Evolutionary conservation across 1,140 invertebrate species (phyloP).

Genomic region (Drosophila micromelanica): DNA sequence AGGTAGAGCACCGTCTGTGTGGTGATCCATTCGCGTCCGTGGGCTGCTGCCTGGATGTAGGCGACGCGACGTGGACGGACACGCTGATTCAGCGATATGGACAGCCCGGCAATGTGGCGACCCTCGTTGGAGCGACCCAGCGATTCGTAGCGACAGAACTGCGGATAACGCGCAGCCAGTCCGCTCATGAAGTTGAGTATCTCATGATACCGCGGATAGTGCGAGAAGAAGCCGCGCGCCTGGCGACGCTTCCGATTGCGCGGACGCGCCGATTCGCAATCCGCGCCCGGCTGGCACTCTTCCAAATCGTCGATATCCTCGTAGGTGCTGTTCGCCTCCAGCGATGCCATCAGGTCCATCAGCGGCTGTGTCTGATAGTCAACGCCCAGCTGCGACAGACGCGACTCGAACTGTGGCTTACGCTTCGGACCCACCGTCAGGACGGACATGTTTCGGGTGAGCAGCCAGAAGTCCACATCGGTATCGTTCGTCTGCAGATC

Average conservation of each 20-base stretch:
- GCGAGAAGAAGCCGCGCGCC: conserved; percentile 74
- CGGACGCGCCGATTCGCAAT: conserved; percentile 54
- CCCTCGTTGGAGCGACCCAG: conserved; percentile 83
- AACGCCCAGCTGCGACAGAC: conserved; percentile 53
- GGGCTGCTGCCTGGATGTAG: conserved; percentile 76
- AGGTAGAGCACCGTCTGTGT: conserved; percentile 88
- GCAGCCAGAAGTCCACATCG: conserved; percentile 68
- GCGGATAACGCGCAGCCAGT: conserved; percentile 70
- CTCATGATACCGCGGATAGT: conserved; percentile 74
- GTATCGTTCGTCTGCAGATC: conserved; percentile 67
- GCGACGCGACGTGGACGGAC: conserved; percentile 68
- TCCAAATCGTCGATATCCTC: conserved; percentile 40
- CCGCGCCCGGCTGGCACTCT: conserved; percentile 54
- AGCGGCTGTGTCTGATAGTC: conserved; percentile 62
- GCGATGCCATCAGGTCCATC: conserved; percentile 67
- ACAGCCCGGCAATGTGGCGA: conserved; percentile 80
- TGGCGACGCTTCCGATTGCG: conserved; percentile 65
- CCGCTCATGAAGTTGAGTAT: conserved; percentile 78
- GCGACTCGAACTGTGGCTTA: conserved; percentile 59
- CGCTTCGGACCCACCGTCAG: conserved; percentile 58
- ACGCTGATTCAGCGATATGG: conserved; percentile 77
- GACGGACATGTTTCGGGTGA: conserved; percentile 69
- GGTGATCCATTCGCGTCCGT: conserved; percentile 89
- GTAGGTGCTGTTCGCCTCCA: conserved; percentile 65
- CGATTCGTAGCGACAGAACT: conserved; percentile 75